Evolutionary conservation across 2,797 vertebrate genomes (phyloP), one percentile per base, ranked within the genome.

Genomic region (Eremophila alpestris): DNA sequence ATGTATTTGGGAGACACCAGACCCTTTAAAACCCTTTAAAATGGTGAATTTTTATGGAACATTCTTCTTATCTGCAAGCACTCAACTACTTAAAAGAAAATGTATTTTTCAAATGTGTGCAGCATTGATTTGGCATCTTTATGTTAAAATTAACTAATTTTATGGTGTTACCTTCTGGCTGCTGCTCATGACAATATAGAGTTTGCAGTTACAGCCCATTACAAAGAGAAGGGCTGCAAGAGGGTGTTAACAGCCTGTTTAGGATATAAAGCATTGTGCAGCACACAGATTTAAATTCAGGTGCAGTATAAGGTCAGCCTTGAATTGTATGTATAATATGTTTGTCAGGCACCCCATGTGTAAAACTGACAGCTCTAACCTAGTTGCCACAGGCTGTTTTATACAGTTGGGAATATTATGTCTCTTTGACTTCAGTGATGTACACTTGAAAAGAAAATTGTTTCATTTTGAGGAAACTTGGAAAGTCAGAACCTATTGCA

Each of bases 61-160:
- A 8, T 46, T 83, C 29, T 92, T 96, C 80, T 83, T 79, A 89
- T 67, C 68, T 95, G 70, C 68, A 82, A 94, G 60, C 69, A 89
- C 69, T 90, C 89, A 54, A 24, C 55, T 90, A 27, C 68, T 88
- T 95, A 81, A 86, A 93, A 82, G 22, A 89, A 96, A 95, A 90
- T 23, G 63, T 85, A 76, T 88, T 95, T 96, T 96, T 92, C 86
- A 93, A 94, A 79, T 38, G 62, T 76, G n/a, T 92, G 49, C 73
- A 94, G 79, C 85, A 94, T 93, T 96, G 96, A 96, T 92, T 95
- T 96, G 86, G 92, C 89, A 95, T 95, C 90, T 96, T 96, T 73
- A 71, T 95, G 94, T 90, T 95, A 96, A 97, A 93, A 94, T 92
- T 95, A 96, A 95, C 88, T 88, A 93, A 96, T 96, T 97, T 96